Conservation (phyloP, 2,113 vertebrate species). For the Coptodon bakossiorum region DNA sequence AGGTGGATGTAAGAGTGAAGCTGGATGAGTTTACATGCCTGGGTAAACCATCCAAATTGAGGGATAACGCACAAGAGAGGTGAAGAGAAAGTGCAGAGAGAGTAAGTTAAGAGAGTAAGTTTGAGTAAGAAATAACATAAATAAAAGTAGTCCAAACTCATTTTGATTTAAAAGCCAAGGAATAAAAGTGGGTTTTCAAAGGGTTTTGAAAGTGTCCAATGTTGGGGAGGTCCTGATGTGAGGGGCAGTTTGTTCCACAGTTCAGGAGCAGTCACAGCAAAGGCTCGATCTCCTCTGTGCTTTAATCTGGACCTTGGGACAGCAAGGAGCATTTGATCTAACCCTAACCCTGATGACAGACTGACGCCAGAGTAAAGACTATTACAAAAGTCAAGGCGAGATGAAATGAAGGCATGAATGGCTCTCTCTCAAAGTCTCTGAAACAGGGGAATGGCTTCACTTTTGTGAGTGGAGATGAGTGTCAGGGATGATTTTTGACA, state of each 20-base stretch:
- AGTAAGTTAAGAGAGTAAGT: not conserved
- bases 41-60: not conserved
- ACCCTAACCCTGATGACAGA: not conserved
- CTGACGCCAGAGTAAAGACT: not conserved
- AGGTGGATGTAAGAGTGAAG: not conserved
- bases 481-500: not conserved
- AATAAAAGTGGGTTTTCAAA: not conserved
- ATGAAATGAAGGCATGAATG: not conserved
- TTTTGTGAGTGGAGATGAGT: not conserved
- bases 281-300: not conserved
- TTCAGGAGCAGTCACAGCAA: not conserved
- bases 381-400: not conserved
- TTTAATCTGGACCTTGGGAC: not conserved
- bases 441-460: not conserved
- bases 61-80: not conserved
- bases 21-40: not conserved
- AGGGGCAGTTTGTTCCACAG: not conserved
- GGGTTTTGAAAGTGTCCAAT: fast-evolving
- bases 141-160: not conserved
- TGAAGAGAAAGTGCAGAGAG: not conserved
- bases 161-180: not conserved
- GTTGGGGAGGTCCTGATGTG: not conserved
- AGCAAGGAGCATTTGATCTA: not conserved
- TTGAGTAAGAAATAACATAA: not conserved
- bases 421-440: not conserved